Conservation (phyloP, 2,888 invertebrate genomes). For the Laothoe populi region DNA sequence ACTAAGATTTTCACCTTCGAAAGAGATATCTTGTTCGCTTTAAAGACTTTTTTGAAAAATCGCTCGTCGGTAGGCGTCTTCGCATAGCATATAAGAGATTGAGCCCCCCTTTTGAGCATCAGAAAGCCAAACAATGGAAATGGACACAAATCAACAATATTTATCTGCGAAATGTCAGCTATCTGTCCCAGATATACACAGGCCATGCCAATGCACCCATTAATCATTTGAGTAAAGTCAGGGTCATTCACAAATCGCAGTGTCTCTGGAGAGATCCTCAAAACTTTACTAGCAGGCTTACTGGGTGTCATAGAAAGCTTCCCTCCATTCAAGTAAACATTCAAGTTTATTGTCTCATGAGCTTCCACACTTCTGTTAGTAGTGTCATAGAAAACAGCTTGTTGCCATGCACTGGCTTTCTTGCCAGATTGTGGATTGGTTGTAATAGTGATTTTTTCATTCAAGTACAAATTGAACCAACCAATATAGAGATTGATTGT, state of each 20-base stretch:
- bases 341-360: slow-evolving; percentile 57
- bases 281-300: slow-evolving; percentile 47
- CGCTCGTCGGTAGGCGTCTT: slow-evolving; percentile 61
- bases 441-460: slow-evolving; percentile 85
- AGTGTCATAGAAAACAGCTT: slow-evolving; percentile 88
- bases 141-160: slow-evolving; percentile 84
- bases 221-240: slow-evolving; percentile 70
- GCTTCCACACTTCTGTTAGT: slow-evolving; percentile 60
- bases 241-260: slow-evolving; percentile 80
- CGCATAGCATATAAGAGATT: slow-evolving; percentile 74
- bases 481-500: slow-evolving; percentile 87
- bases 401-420: slow-evolving; percentile 89
- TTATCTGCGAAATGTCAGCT: slow-evolving; percentile 56
- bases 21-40: slow-evolving; percentile 66
- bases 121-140: slow-evolving; percentile 87
- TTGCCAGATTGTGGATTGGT: slow-evolving; percentile 83
- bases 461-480: slow-evolving; percentile 90
- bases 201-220: slow-evolving; percentile 61
- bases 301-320: slow-evolving; percentile 60
- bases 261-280: slow-evolving; percentile 59
- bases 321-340: slow-evolving; percentile 68
- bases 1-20: slow-evolving; percentile 66
- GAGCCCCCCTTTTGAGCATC: slow-evolving; percentile 79
- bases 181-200: slow-evolving; percentile 70
- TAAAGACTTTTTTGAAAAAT: slow-evolving; percentile 73